Percentiles rank a stretch among this genome's conserved stretches.
Evolutionary conservation across 2,797 vertebrate species (phyloP).

Genomic region (Sebastes vulpes): DNA sequence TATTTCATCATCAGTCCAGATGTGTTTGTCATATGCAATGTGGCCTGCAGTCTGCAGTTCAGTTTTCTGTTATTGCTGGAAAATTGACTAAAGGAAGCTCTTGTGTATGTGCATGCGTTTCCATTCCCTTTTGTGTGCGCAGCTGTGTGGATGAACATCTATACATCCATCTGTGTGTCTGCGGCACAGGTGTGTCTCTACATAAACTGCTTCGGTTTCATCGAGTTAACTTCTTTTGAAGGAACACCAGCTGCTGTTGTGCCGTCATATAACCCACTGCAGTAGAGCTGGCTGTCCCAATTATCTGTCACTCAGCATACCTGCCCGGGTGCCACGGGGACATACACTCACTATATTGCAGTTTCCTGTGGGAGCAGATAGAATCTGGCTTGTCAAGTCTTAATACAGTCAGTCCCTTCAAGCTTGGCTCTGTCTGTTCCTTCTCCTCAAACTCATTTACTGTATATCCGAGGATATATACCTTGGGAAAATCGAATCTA

Average conservation of each 20-base stretch:
- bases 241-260: conserved; percentile 57
- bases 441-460: conserved; percentile 28
- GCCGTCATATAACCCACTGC: conserved; percentile 33
- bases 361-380: conserved; percentile 44
- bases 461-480: conserved; percentile 1
- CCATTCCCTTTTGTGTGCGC: not conserved
- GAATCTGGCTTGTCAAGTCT: conserved; percentile 42
- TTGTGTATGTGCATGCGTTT: conserved; percentile 9
- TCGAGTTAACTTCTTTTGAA: conserved; percentile 56
- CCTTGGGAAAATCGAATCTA: not conserved
- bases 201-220: conserved; percentile 50
- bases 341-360: conserved; percentile 26
- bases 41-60: conserved; percentile 1
- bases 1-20: conserved; percentile 19
- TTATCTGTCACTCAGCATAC: conserved; percentile 65
- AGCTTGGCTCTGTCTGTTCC: not conserved
- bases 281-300: conserved; percentile 37
- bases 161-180: conserved; percentile 15
- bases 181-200: not conserved
- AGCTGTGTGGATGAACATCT: conserved; percentile 3
- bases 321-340: conserved; percentile 40
- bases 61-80: conserved; percentile 19
- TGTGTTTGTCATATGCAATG: conserved; percentile 11
- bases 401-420: conserved; percentile 29
- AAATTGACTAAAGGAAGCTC: not conserved